phyloP scores from a whole-genome alignment of 2,113 vertebrate genomes.

The Oncorhynchus tshawytscha region DNA sequence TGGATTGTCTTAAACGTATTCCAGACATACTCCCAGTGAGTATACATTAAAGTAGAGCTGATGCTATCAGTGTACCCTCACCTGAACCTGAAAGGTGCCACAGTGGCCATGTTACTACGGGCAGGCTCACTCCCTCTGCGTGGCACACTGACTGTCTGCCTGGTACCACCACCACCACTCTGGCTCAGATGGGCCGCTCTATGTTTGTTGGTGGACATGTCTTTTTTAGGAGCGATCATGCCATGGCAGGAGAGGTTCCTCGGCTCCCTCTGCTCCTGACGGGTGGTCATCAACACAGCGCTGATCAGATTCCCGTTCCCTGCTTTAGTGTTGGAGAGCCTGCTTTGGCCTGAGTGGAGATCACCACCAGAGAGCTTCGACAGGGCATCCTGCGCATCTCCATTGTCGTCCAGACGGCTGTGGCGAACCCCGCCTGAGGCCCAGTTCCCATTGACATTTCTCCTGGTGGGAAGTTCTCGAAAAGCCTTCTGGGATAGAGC shows the following conservation, averaged over 20 bases:
- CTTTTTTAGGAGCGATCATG: conserved; percentile 4
- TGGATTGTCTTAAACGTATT: too few species aligned
- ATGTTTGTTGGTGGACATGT: conserved; percentile 24
- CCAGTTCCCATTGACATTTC: conserved; percentile 70
- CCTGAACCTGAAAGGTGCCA: conserved; percentile 76
- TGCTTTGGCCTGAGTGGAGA: conserved; percentile 17
- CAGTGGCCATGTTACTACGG: conserved; percentile 66
- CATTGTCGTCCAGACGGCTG: conserved; percentile 58
- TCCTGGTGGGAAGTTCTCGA: conserved; percentile 55
- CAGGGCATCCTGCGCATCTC: conserved; percentile 7
- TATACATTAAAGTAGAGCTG: too few species aligned
- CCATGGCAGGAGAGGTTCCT: conserved; percentile 40
- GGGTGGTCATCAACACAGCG: conserved; percentile 8
- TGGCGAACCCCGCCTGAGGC: conserved; percentile 60
- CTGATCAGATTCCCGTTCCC: conserved; percentile 64
- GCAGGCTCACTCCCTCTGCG: conserved; percentile 54
- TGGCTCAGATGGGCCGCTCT: conserved; percentile 18
- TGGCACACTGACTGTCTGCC: conserved; percentile 21
- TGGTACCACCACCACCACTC: too few species aligned
- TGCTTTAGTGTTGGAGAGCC: conserved; percentile 31
- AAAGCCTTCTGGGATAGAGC: conserved; percentile 50
- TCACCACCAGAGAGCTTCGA: conserved; percentile 8
- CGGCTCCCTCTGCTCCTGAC: conserved; percentile 13
- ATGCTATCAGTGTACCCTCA: conserved; percentile 41
- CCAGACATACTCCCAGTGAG: too few species aligned